Evolutionary conservation across 2,888 invertebrate genomes (phyloP), one percentile per base, ranked within the genome.

Genomic region (Eretmocerus hayati): DNA sequence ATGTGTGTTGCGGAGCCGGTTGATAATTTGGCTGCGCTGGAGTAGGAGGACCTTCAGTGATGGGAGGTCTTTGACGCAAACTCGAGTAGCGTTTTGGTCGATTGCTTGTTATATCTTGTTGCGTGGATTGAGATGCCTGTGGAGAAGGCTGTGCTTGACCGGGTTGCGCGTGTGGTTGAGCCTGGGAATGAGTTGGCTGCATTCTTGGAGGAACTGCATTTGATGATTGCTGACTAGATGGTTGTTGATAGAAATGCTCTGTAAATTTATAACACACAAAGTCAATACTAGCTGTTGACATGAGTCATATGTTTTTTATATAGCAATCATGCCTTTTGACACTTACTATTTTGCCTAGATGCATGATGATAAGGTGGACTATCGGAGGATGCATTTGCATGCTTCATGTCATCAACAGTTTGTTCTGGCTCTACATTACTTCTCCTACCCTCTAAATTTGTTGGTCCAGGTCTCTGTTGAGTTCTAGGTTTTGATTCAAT

Each of bases 51-150:
- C 61, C 68, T 22, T 72, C 71, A 2, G 67, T 52, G 32, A 71
- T 65, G 8, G 64, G 55, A 37, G 75, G 73, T 46, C 80, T 69
- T 63, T 81, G 81, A 46, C 84, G 74, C 59, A 83, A 75, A 48
- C 81, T 80, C 3, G 84, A 85, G 65, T 85, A 85, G 20, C 84
- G 75, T 61, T 84, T 84, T 8, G 83, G 79, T 55, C 79, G 73
- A 49, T 70, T 74, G 26, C 67, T 70, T 46, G 72, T 62, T 31
- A 71, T 71, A 51, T 70, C 71, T 39, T 48, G 54, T 26, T 45
- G 53, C 51, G 59, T 60, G 47, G 66, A 69, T 46, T 71, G 72
- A 48, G 46, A 48, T 40, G 55, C 48, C 40, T 57, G 58, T 49
- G 46, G 50, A 21, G 53, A 47, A 42, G 55, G 72, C 49, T 35